Percentiles rank a stretch among this genome's conserved stretches.
phyloP scores from a whole-genome alignment of 2,888 invertebrate genomes.

The Drosophila pseudotalamancana region DNA sequence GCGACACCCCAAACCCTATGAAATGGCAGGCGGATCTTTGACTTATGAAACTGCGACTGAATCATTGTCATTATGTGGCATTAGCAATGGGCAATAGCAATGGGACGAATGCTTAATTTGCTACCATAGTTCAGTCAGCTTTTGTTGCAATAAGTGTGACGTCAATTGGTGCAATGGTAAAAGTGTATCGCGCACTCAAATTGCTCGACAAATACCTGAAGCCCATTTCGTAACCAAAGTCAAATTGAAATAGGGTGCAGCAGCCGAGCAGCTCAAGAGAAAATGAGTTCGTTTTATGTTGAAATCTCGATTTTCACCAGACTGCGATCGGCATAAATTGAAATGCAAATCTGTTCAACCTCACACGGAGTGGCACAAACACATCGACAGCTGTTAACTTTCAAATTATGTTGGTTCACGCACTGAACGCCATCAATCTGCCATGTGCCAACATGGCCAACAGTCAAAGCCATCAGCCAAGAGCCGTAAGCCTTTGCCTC shows the following conservation, averaged over 20 bases:
- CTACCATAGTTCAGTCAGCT: conserved; percentile 56
- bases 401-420: conserved; percentile 66
- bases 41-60: conserved; percentile 58
- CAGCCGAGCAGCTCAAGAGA: conserved; percentile 46
- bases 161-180: conserved; percentile 68
- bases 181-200: conserved; percentile 43
- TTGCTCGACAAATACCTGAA: conserved; percentile 7
- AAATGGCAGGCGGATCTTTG: conserved; percentile 62
- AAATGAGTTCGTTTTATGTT: conserved; percentile 49
- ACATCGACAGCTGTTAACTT: conserved; percentile 57
- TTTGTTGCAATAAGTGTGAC: conserved; percentile 44
- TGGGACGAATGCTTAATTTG: conserved; percentile 60
- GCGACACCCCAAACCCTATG: conserved; percentile 12
- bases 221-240: conserved; percentile 63
- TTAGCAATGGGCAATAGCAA: conserved; percentile 16
- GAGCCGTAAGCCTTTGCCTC: conserved; percentile 36
- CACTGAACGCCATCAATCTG: conserved; percentile 51
- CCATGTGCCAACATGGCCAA: conserved; percentile 46
- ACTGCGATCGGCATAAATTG: conserved; percentile 52
- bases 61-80: conserved; percentile 57
- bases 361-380: conserved; percentile 22
- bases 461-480: conserved; percentile 30
- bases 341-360: conserved; percentile 62
- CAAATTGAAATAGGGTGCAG: conserved; percentile 48
- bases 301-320: conserved; percentile 67